Percentiles rank a stretch among this genome's conserved stretches.
Conservation (phyloP, 2,113 vertebrate species). For the Hypocryptadius cinnamomeus region DNA sequence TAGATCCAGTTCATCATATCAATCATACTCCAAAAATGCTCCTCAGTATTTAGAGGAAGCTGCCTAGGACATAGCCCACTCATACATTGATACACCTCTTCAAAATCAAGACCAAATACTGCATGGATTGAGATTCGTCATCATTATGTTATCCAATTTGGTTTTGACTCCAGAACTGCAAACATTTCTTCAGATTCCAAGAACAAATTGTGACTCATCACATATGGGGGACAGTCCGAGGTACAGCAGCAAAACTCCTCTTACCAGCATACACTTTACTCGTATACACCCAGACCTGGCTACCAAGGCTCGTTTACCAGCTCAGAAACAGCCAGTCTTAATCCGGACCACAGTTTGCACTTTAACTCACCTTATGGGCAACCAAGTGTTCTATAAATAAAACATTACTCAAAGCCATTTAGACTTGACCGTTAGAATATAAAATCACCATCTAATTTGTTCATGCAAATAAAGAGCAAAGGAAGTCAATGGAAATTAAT, state of each 20-base stretch:
- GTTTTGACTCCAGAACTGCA: background rate
- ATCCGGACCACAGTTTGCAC: background rate
- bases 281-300: background rate
- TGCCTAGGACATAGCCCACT: background rate
- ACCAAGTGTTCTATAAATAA: background rate
- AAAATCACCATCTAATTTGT: background rate
- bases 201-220: background rate
- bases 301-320: background rate
- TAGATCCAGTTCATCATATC: background rate
- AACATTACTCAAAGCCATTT: background rate
- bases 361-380: background rate
- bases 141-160: background rate
- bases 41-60: background rate
- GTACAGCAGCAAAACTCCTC: background rate
- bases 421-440: background rate
- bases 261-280: background rate
- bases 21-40: background rate
- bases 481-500: background rate
- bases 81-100: background rate
- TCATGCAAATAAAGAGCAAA: background rate
- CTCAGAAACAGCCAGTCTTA: background rate
- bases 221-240: background rate
- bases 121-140: background rate
- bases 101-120: background rate
- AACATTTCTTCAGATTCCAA: background rate